These are phyloP conservation scores for Chionis minor DNA, from an alignment of 2,113 vertebrate genomes.

Conservation along the genomic window DNA sequence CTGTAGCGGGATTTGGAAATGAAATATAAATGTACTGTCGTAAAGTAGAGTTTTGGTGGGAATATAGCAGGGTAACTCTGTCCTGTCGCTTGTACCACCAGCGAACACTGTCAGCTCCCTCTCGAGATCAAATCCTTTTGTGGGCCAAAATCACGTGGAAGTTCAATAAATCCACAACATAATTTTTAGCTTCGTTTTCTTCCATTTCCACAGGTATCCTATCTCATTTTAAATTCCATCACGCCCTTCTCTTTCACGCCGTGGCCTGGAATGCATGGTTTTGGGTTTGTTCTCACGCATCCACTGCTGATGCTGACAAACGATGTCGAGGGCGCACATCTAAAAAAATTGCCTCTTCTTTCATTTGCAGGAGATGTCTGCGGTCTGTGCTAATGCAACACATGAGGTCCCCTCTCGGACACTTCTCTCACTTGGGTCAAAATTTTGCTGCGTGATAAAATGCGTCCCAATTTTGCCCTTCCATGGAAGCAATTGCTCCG, in stretches of 20 bases:
- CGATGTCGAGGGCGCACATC: accelerated
- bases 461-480: not conserved
- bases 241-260: not conserved
- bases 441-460: not conserved
- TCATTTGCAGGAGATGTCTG: not conserved
- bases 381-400: not conserved
- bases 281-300: not conserved
- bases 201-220: not conserved
- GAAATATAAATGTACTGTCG: not conserved
- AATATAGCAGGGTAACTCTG: not conserved
- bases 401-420: not conserved
- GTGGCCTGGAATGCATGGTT: not conserved
- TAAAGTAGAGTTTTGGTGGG: not conserved
- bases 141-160: not conserved
- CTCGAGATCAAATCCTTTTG: not conserved
- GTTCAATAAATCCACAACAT: not conserved
- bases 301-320: not conserved
- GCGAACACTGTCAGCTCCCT: not conserved
- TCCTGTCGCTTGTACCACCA: not conserved
- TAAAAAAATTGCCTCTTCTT: not conserved
- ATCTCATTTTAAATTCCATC: not conserved
- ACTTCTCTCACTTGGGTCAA: not conserved
- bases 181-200: not conserved
- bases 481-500: not conserved
- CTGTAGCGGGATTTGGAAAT: not conserved